A percentile compares a stretch with the other conserved stretches of the same genome.
These are phyloP conservation scores for Saiga tatarica DNA, from an alignment of 2,113 vertebrate species.

Conservation along the genomic window DNA sequence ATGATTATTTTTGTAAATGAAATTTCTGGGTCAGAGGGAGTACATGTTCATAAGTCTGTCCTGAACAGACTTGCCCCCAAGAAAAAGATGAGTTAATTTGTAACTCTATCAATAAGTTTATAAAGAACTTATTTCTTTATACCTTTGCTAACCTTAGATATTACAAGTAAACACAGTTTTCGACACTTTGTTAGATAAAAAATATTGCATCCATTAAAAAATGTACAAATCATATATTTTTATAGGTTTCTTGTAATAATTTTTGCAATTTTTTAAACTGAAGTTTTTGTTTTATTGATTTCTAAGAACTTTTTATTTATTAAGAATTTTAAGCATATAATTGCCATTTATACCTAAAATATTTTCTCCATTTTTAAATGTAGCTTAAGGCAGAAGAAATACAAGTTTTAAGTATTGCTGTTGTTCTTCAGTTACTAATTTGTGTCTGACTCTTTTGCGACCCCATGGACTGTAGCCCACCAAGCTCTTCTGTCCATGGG, in stretches of 20 bases:
- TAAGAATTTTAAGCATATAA: background rate
- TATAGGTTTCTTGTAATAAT: background rate
- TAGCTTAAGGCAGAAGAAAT: background rate
- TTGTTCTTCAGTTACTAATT: background rate
- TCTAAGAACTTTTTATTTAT: background rate
- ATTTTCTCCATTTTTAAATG: background rate
- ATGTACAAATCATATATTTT: background rate
- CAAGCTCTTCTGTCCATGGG: background rate
- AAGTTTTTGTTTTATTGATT: background rate
- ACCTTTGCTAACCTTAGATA: background rate
- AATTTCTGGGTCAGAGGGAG: background rate
- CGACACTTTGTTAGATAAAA: background rate
- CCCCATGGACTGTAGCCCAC: background rate
- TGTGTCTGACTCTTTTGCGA: background rate
- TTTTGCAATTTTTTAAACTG: background rate
- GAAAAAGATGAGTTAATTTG: background rate
- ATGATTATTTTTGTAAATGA: background rate
- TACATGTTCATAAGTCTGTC: background rate
- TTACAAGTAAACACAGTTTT: background rate
- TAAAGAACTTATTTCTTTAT: background rate
- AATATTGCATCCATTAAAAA: background rate
- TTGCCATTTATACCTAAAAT: background rate
- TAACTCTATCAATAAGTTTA: background rate
- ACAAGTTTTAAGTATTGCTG: background rate
- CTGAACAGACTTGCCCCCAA: background rate